Evolutionary conservation across 1,140 invertebrate species (phyloP).

Genomic region (Calosoma granatense): DNA sequence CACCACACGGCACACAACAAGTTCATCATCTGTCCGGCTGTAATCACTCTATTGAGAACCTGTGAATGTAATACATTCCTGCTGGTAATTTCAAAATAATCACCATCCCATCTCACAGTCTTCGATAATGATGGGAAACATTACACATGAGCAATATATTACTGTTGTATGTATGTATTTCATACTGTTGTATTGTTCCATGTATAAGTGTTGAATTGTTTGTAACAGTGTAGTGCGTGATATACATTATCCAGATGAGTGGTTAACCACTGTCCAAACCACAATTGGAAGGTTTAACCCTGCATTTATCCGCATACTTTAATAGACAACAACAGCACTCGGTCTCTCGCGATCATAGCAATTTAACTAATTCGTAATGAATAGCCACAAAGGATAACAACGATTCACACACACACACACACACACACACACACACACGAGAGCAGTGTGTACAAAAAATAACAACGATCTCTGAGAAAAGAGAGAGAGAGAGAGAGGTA

Average conservation of each 20-base stretch:
- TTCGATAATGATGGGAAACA: too few relatives aligned
- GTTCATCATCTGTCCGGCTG: neutral
- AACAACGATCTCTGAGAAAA: neutral
- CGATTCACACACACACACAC: neutral
- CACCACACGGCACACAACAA: neutral
- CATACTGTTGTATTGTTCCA: too few relatives aligned
- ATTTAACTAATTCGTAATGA: conserved; percentile 10
- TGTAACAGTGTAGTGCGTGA: conserved; percentile 3
- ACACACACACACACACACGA: neutral
- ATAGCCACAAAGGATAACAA: neutral
- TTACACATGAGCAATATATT: neutral
- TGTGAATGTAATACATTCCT: neutral
- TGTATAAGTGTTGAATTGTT: too few relatives aligned
- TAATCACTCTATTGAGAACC: conserved; percentile 4
- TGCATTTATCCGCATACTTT: conserved; percentile 11
- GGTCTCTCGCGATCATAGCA: neutral
- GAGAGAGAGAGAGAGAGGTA: neutral
- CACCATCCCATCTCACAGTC: too few relatives aligned
- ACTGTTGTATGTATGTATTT: too few relatives aligned
- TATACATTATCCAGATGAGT: conserved; percentile 11
- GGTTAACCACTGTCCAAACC: conserved; percentile 10
- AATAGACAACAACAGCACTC: neutral
- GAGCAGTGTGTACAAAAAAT: neutral
- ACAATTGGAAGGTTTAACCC: conserved; percentile 11
- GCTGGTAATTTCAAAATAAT: neutral